A percentile compares a stretch with the other conserved stretches of the same genome.
Evolutionary conservation across 2,113 vertebrate genomes (phyloP).

Genomic region (Acanthisitta chloris): DNA sequence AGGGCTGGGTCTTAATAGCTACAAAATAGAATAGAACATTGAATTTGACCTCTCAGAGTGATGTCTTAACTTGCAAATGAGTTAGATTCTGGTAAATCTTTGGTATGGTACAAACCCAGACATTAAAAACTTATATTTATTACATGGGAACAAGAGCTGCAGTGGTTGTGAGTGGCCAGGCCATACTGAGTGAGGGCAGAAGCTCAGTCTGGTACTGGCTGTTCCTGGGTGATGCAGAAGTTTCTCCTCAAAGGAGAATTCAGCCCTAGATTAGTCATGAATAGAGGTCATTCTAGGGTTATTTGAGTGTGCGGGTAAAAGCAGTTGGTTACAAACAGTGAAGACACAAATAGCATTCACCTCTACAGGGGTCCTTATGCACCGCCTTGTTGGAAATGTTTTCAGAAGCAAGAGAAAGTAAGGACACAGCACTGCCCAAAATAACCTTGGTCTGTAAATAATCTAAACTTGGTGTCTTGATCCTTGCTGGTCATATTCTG

Average conservation of each 20-base stretch:
- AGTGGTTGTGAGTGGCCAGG: neutral
- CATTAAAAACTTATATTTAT: neutral
- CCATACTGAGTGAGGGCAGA: neutral
- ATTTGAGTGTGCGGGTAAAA: neutral
- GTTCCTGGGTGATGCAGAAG: neutral
- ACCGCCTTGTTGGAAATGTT: neutral
- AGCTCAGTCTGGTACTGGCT: neutral
- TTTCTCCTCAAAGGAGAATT: neutral
- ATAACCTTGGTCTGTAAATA: constrained; percentile 1
- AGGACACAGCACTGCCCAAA: neutral
- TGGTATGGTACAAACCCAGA: neutral
- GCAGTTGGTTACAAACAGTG: neutral
- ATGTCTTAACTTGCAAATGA: neutral
- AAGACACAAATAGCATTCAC: neutral
- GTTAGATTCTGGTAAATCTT: neutral
- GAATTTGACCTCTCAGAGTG: neutral
- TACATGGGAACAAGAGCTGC: neutral
- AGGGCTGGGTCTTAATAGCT: neutral
- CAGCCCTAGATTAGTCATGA: neutral
- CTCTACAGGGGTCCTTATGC: neutral
- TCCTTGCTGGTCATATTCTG: neutral
- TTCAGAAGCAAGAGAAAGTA: neutral
- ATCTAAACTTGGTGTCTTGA: neutral
- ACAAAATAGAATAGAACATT: neutral
- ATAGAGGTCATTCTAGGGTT: constrained; percentile 6